Evolutionary conservation across 2,888 invertebrate species (phyloP), one percentile per base, ranked within the genome.

Genomic region (Stenurella melanura): DNA sequence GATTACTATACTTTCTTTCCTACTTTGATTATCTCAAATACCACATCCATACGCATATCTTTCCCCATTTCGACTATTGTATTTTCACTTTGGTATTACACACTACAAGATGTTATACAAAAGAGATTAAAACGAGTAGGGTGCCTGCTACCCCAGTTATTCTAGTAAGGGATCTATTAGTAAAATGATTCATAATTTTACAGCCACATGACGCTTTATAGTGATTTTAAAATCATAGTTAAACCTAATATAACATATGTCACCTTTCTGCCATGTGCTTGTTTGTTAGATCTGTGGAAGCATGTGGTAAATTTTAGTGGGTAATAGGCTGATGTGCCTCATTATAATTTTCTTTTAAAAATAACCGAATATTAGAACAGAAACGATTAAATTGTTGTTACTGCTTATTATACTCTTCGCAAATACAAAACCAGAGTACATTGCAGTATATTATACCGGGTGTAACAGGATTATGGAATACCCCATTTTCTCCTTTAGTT

Each of bases 151-250:
- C 50, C 50, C n/a, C 50, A 17, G n/a, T 6, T 4, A 2, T 50
- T 50, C 2, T 1, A 50, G 12, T 17, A 50, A n/a, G 50, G 50
- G 50, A 50, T n/a, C n/a, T 50, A n/a, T 50, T n/a, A 15, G 15
- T 17, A 12, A 50, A 3, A 7, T 50, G 50, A n/a, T 50, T 50
- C 50, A 50, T 50, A 50, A 50, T 50, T 50, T 50, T 15, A 50
- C n/a, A 42, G 42, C 50, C n/a, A n/a, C 50, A 50, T 50, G 50
- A 50, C 50, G n/a, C 42, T 42, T 42, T 42, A 42, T n/a, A 50
- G 0, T 50, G 50, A n/a, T 50, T 50, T 50, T n/a, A 50, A 50
- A 50, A 50, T 50, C 50, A 12, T 50, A 50, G n/a, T 50, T 50
- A 50, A n/a, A 1, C 6, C 12, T 50, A 50, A 50, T 50, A n/a